These are phyloP conservation scores for Mus musculus DNA, from an alignment of 2,113 vertebrate species.

Conservation along the genomic window GRCm39 chr4:102218501-102219000, in stretches of 20 bases:
- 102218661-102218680: neutral
- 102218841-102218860: neutral
- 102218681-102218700: neutral
- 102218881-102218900: neutral
- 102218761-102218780: neutral
- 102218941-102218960: neutral
- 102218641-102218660: neutral
- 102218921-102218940: neutral
- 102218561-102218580: neutral
- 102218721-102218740: neutral
- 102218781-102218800: neutral
- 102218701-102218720: neutral
- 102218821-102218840: neutral
- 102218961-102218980: neutral
- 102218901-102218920: neutral
- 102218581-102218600: conserved; percentile 28
- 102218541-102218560: neutral
- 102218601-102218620: neutral
- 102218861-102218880: neutral
- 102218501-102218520: neutral
- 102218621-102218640: neutral
- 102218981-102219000: neutral
- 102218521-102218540: neutral
- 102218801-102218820: neutral
- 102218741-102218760: neutral